phyloP scores from a whole-genome alignment of 1,140 invertebrate genomes.

The Trachymyrmex cornetzi region DNA sequence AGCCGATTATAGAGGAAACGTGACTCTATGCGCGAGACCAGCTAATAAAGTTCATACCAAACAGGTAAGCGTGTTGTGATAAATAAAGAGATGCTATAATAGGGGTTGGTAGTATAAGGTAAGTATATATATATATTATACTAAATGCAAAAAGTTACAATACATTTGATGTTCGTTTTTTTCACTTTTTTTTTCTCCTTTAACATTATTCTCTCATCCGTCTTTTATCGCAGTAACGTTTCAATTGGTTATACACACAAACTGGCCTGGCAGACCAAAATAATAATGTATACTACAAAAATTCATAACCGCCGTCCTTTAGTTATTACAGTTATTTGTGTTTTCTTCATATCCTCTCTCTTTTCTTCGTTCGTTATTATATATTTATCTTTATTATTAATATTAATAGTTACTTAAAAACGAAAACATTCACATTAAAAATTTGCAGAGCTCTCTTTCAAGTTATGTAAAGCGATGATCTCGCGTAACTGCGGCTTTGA shows the following conservation, averaged over 20 bases:
- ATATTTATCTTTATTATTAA: constrained; percentile 66
- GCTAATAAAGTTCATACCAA: constrained; percentile 3
- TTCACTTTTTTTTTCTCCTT: constrained; percentile 72
- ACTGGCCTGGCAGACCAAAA: constrained; percentile 73
- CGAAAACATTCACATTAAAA: constrained; percentile 80
- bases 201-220: constrained; percentile 77
- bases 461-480: constrained; percentile 64
- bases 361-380: constrained; percentile 68
- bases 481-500: constrained; percentile 67
- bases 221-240: constrained; percentile 76
- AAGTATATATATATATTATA: constrained; percentile 84
- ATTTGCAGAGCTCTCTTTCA: constrained; percentile 76
- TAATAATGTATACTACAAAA: constrained; percentile 81
- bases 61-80: constrained; percentile 30
- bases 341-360: constrained; percentile 63
- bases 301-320: constrained; percentile 79
- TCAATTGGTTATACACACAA: constrained; percentile 79
- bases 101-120: constrained; percentile 78
- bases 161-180: constrained; percentile 81
- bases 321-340: constrained; percentile 78
- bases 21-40: neutral
- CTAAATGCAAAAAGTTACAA: constrained; percentile 85
- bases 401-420: constrained; percentile 76
- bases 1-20: constrained; percentile 5
- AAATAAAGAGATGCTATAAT: constrained; percentile 67